Evolutionary conservation across 1,140 invertebrate species (phyloP).

Genomic region (Drosophila setifemur): DNA sequence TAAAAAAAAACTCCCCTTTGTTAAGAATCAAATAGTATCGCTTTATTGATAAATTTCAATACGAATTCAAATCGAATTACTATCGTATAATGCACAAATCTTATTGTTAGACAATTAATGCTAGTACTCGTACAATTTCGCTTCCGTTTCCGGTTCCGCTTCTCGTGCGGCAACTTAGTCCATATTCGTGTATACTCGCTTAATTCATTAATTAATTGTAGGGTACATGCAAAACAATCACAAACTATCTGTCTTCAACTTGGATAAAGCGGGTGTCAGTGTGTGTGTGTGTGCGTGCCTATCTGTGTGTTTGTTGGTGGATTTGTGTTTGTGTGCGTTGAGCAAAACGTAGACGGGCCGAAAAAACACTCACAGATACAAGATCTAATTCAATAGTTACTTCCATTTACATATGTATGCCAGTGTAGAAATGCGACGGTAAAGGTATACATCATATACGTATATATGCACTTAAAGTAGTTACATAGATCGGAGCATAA

Average conservation of each 20-base stretch:
- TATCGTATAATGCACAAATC: conserved; percentile 70
- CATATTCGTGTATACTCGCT: conserved; percentile 42
- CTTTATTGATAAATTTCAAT: conserved; percentile 72
- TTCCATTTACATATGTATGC: conserved; percentile 9
- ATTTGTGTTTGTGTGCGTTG: conserved; percentile 48
- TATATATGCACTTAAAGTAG: conserved; percentile 39
- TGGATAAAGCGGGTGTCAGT: conserved; percentile 49
- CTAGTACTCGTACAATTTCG: conserved; percentile 44
- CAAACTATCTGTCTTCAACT: conserved; percentile 55
- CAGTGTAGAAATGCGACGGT: conserved; percentile 65
- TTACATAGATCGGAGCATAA: conserved; percentile 69
- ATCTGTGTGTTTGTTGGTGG: conserved; percentile 7
- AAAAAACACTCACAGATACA: conserved; percentile 59
- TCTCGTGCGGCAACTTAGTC: conserved; percentile 6
- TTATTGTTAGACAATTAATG: conserved; percentile 71
- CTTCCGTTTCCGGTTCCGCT: neutral
- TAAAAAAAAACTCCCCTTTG: neutral
- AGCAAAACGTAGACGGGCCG: conserved; percentile 57
- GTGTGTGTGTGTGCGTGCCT: conserved; percentile 7
- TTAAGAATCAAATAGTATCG: conserved; percentile 61
- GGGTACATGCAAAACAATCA: conserved; percentile 58
- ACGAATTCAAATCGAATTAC: conserved; percentile 68
- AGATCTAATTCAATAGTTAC: conserved; percentile 36
- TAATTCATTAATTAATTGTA: too few species aligned
- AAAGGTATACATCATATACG: conserved; percentile 49